Conservation (phyloP, 2,113 vertebrate genomes). For the Tenrec ecaudatus region DNA sequence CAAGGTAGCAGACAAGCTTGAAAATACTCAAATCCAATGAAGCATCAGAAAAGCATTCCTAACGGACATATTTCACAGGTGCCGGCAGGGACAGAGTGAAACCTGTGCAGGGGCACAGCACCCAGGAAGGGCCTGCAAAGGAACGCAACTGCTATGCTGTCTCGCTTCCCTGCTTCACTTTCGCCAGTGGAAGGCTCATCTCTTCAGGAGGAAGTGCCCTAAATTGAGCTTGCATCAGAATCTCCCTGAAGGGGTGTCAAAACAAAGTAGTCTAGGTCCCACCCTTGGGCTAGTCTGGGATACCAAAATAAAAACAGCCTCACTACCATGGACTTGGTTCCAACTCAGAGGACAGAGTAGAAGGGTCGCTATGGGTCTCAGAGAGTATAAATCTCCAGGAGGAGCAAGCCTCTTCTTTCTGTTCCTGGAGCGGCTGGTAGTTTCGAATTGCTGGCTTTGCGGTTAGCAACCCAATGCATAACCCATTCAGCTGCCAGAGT, state of each 20-base stretch:
- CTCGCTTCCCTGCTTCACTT: background rate
- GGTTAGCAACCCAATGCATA: too few species aligned
- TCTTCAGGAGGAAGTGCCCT: background rate
- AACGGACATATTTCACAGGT: background rate
- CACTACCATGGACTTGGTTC: too few species aligned
- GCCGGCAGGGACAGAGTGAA: background rate
- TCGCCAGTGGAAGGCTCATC: background rate
- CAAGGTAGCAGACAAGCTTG: background rate
- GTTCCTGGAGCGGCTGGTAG: too few species aligned
- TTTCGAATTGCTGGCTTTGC: too few species aligned
- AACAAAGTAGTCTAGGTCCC: too few species aligned
- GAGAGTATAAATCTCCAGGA: too few species aligned
- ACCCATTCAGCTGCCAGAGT: too few species aligned
- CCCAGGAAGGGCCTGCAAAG: background rate
- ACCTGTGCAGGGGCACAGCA: background rate
- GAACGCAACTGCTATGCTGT: background rate
- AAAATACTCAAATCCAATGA: background rate
- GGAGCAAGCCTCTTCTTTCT: too few species aligned
- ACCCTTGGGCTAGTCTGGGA: background rate
- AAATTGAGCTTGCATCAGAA: rapidly evolving
- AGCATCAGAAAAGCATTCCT: background rate
- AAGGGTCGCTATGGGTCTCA: background rate
- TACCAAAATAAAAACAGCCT: too few species aligned
- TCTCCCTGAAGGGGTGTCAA: background rate
- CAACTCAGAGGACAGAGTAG: too few species aligned